Evolutionary conservation across 2,797 vertebrate species (phyloP), one percentile per base, ranked within the genome.

Genomic region (Psittacula derbiana): DNA sequence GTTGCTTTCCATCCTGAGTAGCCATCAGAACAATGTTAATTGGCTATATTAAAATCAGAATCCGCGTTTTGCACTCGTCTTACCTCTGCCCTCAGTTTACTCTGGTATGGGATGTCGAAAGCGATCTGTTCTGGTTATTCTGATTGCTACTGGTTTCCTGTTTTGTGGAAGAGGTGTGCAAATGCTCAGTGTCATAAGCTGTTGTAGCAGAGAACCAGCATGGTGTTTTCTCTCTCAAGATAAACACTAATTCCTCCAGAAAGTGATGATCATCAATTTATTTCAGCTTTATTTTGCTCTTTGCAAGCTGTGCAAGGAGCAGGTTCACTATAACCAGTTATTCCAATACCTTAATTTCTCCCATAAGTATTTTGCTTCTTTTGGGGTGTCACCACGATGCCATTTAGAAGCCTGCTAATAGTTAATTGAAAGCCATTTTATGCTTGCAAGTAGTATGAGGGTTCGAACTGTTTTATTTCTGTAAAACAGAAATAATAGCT

Each of bases 261-360:
- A 96, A 73, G 64, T 70, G 62, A 38, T 64, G 3, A 2, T 83
- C 85, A 71, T 90, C 87, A 86, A 65, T 90, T 95, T 87, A 53
- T 90, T 95, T 84, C 89, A 75, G 85, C 79, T 93, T 92, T 83
- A 61, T 92, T 90, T 90, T 94, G 50, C 85, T 92, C 55, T 92
- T 76, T n/a, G 40, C 73, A 85, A 92, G 87, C 91, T 88, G 69
- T 33, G 36, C 62, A 52, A 90, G 66, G 47, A 84, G 66, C 43
- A 23, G 30, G 43, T 91, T 93, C 93, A 90, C 16, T 72, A 67
- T n/a, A 85, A 70, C 73, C 44, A 67, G 61, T 94, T 33, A 72
- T 93, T 83, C 91, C 85, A 80, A 66, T 61, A 72, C 66, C 55
- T 84, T 94, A 57, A 93, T 96, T 91, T 90, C 60, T 91, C 66